Percentiles rank a stretch among this genome's conserved stretches.
phyloP scores from a whole-genome alignment of 2,113 vertebrate species.

The Nothocercus julius region DNA sequence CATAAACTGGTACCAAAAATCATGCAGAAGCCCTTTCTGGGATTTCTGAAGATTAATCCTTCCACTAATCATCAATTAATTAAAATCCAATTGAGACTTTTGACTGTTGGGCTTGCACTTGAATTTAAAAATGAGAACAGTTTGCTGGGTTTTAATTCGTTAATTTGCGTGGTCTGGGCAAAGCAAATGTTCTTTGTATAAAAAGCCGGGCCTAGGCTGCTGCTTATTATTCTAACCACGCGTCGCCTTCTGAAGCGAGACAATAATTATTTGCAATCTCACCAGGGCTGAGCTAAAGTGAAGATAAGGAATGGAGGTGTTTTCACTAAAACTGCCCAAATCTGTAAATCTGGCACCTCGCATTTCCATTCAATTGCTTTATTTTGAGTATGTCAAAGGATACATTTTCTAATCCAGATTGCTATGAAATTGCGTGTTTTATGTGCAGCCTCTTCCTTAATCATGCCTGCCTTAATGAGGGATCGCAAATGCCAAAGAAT shows the following conservation, averaged over 20 bases:
- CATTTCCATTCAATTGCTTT: not conserved
- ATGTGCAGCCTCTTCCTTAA: not conserved
- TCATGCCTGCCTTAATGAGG: not conserved
- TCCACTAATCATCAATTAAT: not conserved
- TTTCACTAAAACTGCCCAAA: not conserved
- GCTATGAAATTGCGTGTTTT: not conserved
- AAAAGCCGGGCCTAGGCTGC: not conserved
- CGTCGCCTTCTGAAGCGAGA: not conserved
- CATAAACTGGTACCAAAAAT: not conserved
- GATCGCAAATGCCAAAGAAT: not conserved
- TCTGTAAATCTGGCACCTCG: not conserved
- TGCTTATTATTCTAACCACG: constrained; percentile 17
- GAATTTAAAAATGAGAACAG: not conserved
- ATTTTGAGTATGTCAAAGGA: not conserved
- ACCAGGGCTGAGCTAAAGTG: not conserved
- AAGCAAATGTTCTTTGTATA: not conserved
- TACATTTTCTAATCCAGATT: not conserved
- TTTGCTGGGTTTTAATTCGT: not conserved
- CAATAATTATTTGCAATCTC: constrained; percentile 17
- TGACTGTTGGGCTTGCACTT: not conserved
- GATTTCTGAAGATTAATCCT: not conserved
- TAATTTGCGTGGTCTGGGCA: not conserved
- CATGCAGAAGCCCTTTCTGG: accelerated
- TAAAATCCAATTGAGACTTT: not conserved
- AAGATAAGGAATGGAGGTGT: not conserved